Conservation (phyloP, 2,797 vertebrate species). For the Hemibagrus guttatus region DNA sequence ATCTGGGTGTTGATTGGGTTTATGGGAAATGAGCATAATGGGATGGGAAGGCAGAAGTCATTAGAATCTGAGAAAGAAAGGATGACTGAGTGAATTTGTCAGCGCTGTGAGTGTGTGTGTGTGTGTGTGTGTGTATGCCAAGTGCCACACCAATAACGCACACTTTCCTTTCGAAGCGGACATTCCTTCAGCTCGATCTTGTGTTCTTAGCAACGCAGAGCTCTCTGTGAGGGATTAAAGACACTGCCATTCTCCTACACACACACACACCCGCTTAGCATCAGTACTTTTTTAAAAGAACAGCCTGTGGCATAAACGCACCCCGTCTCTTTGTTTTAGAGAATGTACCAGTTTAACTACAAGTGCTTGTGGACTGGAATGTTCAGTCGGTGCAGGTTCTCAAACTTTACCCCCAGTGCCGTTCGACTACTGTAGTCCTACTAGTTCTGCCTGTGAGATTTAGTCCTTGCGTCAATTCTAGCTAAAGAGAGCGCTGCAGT, state of each 20-base stretch:
- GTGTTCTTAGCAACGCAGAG: conserved; percentile 64
- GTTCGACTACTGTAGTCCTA: background rate
- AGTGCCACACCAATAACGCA: conserved; percentile 54
- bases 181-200: conserved; percentile 68
- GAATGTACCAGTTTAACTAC: conserved; percentile 30
- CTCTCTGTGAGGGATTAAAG: conserved; percentile 56
- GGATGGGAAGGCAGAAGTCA: background rate
- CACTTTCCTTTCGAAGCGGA: conserved; percentile 66
- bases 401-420: background rate
- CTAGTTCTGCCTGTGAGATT: too few relatives aligned
- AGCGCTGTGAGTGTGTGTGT: background rate
- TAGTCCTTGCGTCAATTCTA: background rate
- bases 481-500: background rate
- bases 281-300: conserved; percentile 27
- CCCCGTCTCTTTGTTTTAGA: conserved; percentile 42
- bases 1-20: background rate
- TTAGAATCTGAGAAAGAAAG: background rate
- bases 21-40: background rate
- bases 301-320: conserved; percentile 29
- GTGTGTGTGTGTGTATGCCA: background rate
- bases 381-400: background rate
- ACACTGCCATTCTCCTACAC: conserved; percentile 30
- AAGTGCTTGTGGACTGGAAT: conserved; percentile 1
- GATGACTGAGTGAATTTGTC: background rate
- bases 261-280: background rate